Percentiles rank a stretch among this genome's conserved stretches.
These are phyloP conservation scores for Eonycteris spelaea DNA, from an alignment of 2,113 vertebrate genomes.

Conservation along the genomic window DNA sequence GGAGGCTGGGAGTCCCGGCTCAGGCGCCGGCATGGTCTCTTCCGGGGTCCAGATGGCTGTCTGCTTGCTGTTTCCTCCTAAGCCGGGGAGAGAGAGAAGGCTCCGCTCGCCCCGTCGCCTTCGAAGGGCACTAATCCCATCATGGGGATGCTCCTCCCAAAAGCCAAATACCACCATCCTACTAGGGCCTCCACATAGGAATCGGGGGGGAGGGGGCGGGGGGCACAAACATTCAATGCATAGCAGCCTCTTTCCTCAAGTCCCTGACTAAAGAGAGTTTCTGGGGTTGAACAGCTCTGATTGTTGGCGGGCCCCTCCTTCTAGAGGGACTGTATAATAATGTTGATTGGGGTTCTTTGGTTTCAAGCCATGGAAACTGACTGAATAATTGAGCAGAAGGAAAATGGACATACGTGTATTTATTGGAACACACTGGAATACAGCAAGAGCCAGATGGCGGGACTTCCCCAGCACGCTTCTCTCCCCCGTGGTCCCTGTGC, in stretches of 20 bases:
- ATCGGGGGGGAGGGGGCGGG: not conserved
- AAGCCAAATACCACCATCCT: not conserved
- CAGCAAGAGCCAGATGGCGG: not conserved
- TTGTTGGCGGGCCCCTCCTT: not conserved
- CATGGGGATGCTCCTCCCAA: not conserved
- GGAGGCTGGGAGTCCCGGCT: not conserved
- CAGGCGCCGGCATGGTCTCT: not conserved
- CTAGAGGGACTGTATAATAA: not conserved
- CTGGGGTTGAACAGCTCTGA: not conserved
- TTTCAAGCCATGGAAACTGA: not conserved
- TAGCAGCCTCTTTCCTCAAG: not conserved
- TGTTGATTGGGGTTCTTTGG: not conserved
- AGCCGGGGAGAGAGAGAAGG: not conserved
- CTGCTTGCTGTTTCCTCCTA: not conserved
- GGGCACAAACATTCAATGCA: not conserved
- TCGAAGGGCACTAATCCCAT: not conserved
- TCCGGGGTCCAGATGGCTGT: not conserved
- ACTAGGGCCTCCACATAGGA: not conserved
- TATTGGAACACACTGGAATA: not conserved
- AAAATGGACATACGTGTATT: not conserved
- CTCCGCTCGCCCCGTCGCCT: not conserved
- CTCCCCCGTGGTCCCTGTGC: not conserved
- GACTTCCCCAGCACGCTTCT: accelerated
- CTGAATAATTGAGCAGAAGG: not conserved
- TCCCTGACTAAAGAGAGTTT: not conserved